Evolutionary conservation across 2,113 vertebrate species (phyloP).

Genomic region (Excalfactoria chinensis): DNA sequence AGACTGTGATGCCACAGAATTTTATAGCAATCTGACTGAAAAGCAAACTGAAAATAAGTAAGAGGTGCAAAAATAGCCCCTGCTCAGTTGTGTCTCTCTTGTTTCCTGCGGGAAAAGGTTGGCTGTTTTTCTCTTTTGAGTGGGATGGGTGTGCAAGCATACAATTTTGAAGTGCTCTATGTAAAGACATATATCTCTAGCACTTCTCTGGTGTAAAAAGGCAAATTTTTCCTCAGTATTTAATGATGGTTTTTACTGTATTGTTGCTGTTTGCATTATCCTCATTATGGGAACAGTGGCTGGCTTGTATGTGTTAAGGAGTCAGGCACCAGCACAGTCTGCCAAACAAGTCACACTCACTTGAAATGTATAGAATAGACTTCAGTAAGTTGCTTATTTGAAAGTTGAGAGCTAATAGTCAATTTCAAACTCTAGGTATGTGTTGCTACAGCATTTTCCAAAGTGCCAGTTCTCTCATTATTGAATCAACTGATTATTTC

Average conservation of each 20-base stretch:
- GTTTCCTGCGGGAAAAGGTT: neutral
- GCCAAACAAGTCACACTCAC: neutral
- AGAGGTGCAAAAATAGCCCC: neutral
- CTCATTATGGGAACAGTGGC: neutral
- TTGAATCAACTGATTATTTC: neutral
- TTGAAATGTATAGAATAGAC: neutral
- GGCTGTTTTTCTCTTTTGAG: neutral
- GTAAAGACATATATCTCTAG: neutral
- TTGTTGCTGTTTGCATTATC: neutral
- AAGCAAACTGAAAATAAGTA: neutral
- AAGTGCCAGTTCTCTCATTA: neutral
- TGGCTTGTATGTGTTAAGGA: neutral
- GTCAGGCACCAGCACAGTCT: accelerated
- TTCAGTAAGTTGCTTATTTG: neutral
- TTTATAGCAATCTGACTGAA: neutral
- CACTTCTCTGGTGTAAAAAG: neutral
- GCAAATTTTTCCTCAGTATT: neutral
- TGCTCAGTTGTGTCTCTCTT: neutral
- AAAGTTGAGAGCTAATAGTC: neutral
- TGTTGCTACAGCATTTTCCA: neutral
- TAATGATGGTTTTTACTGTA: neutral
- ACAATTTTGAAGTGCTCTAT: neutral
- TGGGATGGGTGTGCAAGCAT: neutral
- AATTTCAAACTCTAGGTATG: neutral
- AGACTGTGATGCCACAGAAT: neutral